These are phyloP conservation scores for Orchesella flavescens DNA, from an alignment of 2,888 invertebrate species.

Conservation along the genomic window DNA sequence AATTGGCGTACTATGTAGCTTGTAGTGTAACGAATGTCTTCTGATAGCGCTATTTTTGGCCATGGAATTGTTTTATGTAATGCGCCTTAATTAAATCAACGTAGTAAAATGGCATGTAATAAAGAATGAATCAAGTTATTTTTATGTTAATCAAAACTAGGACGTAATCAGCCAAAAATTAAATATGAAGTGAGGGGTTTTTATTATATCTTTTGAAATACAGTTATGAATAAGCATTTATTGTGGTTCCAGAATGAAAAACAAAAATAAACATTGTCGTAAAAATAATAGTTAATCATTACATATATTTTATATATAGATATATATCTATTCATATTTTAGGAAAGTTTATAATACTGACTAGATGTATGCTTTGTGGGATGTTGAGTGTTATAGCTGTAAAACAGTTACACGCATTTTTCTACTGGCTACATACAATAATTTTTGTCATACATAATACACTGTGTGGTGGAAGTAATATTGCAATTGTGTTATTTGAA, in stretches of 20 bases:
- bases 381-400: slow-evolving; percentile 6
- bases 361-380: slow-evolving; percentile 58
- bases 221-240: not conserved
- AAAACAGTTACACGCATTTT: too few species aligned
- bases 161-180: not conserved
- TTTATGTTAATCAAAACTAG: too few species aligned
- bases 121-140: too few species aligned
- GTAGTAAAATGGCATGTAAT: too few species aligned
- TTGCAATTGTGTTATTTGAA: slow-evolving; percentile 2
- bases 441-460: too few species aligned
- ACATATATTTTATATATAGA: slow-evolving; percentile 7
- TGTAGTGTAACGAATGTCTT: too few species aligned
- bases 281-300: slow-evolving; percentile 25
- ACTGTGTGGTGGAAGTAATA: not conserved
- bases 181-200: not conserved
- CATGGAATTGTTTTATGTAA: too few species aligned
- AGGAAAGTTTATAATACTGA: slow-evolving; percentile 52
- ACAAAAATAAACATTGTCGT: slow-evolving; percentile 49
- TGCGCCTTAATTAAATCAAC: too few species aligned
- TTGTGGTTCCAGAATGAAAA: slow-evolving; percentile 14
- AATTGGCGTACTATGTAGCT: too few species aligned
- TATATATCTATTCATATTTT: slow-evolving; percentile 12
- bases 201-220: not conserved
- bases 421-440: too few species aligned
- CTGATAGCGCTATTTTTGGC: too few species aligned